phyloP scores from a whole-genome alignment of 2,797 vertebrate species.

The Semaprochilodus insignis region DNA sequence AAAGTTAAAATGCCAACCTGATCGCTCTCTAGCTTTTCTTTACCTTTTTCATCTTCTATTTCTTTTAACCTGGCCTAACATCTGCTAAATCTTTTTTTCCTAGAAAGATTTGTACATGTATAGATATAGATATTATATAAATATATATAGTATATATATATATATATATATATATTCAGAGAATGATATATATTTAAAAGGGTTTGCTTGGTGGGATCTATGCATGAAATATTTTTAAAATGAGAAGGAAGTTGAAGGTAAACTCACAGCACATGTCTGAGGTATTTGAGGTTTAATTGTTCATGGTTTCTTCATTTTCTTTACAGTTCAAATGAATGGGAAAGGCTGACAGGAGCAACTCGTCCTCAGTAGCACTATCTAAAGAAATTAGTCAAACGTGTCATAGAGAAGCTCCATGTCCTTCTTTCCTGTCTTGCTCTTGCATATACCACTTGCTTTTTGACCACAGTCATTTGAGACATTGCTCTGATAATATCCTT shows the following conservation, averaged over 20 bases:
- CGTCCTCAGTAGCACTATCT: constrained; percentile 15
- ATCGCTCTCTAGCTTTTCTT: constrained; percentile 68
- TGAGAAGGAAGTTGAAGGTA: constrained; percentile 65
- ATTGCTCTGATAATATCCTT: constrained; percentile 8
- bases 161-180: constrained; percentile 81
- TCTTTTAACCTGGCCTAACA: constrained; percentile 57
- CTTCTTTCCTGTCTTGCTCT: constrained; percentile 14
- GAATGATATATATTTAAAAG: constrained; percentile 79
- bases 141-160: constrained; percentile 70
- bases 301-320: constrained; percentile 24
- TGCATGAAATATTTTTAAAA: constrained; percentile 83
- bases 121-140: constrained; percentile 62
- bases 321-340: constrained; percentile 8
- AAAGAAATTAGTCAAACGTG: not conserved
- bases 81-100: constrained; percentile 66
- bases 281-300: not conserved
- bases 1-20: constrained; percentile 75
- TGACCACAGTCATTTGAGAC: not conserved
- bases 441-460: constrained; percentile 14
- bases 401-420: not conserved
- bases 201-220: constrained; percentile 79
- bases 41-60: constrained; percentile 56
- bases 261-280: constrained; percentile 69
- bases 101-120: constrained; percentile 68
- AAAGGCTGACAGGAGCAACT: not conserved